A percentile compares a stretch with the other conserved stretches of the same genome.
Evolutionary conservation across 2,113 vertebrate genomes (phyloP).

Genomic region (Antechinus stuartii): DNA sequence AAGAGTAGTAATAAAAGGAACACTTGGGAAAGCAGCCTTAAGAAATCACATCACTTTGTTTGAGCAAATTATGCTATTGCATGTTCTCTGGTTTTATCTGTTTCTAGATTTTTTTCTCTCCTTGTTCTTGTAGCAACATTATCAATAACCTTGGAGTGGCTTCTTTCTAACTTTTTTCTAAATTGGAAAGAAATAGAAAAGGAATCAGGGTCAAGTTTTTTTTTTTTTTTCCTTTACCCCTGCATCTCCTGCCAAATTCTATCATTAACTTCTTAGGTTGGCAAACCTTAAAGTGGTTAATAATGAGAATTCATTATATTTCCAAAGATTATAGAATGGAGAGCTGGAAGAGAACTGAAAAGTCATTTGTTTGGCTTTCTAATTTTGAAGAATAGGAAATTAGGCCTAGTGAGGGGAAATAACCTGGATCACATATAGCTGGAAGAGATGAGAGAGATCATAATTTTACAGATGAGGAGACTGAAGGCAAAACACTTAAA

Average conservation of each 20-base stretch:
- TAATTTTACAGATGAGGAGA: not conserved
- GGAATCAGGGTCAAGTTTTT: not conserved
- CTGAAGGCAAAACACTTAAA: not conserved
- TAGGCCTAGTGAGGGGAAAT: not conserved
- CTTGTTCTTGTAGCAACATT: not conserved
- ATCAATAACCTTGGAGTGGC: not conserved
- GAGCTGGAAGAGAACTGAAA: not conserved
- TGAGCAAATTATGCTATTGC: slow-evolving; percentile 38
- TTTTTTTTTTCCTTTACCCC: not conserved
- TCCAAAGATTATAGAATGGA: not conserved
- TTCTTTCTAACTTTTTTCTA: not conserved
- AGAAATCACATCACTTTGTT: slow-evolving; percentile 41
- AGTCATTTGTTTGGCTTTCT: not conserved
- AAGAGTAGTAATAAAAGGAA: slow-evolving; percentile 8
- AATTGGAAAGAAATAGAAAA: not conserved
- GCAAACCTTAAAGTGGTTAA: not conserved
- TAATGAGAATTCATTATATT: not conserved
- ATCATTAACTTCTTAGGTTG: not conserved
- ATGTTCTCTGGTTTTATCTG: slow-evolving; percentile 6
- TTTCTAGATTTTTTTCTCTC: not conserved
- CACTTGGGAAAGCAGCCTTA: slow-evolving; percentile 50
- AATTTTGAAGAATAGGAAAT: not conserved
- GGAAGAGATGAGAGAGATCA: not conserved
- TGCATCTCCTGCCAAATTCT: not conserved
- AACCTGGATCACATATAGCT: not conserved